phyloP scores from a whole-genome alignment of 2,888 invertebrate species.

The Machimus atricapillus region DNA sequence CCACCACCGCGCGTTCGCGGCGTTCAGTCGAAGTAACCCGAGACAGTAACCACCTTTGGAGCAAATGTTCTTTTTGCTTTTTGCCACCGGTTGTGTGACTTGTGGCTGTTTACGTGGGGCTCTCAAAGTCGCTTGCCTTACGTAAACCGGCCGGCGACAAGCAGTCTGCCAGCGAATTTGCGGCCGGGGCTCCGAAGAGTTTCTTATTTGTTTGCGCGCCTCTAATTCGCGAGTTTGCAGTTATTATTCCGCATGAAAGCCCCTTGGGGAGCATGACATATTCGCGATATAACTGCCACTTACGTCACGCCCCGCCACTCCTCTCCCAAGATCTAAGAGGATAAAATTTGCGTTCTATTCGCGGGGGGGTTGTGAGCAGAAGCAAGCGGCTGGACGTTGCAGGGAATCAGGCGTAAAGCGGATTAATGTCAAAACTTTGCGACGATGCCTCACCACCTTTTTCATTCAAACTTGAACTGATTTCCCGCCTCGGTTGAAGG shows the following conservation, averaged over 20 bases:
- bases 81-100: neutral
- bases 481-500: neutral
- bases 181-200: neutral
- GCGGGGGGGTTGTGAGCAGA: neutral
- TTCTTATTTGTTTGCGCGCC: neutral
- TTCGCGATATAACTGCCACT: neutral
- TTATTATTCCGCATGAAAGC: neutral
- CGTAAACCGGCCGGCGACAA: constrained; percentile 7
- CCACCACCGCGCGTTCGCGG: neutral
- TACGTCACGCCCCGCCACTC: neutral
- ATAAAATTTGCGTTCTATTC: neutral
- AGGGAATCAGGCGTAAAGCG: neutral
- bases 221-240: neutral
- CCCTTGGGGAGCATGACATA: neutral
- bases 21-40: neutral
- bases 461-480: constrained; percentile 35
- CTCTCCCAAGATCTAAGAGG: neutral
- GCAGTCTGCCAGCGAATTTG: constrained; percentile 1
- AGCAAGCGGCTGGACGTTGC: neutral
- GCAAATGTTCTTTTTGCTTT: neutral
- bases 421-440: neutral
- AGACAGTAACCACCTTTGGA: neutral
- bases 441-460: neutral
- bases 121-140: neutral
- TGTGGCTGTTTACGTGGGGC: neutral